These are phyloP conservation scores for Galaxea fascicularis DNA, from an alignment of 92 coral and sea anemone species.

Conservation along the genomic window DNA sequence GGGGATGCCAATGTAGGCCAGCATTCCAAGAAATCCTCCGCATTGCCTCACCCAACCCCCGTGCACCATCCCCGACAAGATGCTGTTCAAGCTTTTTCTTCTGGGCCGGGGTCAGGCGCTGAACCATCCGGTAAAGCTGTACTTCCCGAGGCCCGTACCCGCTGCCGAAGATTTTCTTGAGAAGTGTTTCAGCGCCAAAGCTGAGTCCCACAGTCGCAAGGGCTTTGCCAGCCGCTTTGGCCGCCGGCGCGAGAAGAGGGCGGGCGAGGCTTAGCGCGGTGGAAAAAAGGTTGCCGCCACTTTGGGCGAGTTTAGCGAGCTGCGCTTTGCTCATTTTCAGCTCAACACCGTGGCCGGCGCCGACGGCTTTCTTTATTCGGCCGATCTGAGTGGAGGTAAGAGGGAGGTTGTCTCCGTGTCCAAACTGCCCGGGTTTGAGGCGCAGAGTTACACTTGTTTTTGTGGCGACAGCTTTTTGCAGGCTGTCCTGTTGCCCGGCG, in stretches of 20 bases:
- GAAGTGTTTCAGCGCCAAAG: neutral
- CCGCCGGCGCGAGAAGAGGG: neutral
- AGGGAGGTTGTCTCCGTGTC: neutral
- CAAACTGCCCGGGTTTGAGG: neutral
- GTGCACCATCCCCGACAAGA: neutral
- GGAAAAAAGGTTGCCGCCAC: neutral
- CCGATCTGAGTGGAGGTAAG: neutral
- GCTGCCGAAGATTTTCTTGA: conserved; percentile 10
- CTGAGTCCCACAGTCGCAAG: neutral
- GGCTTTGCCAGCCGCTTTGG: neutral
- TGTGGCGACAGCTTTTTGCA: neutral
- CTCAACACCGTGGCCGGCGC: neutral
- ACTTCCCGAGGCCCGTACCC: neutral
- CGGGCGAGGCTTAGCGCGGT: neutral
- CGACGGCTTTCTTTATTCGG: neutral
- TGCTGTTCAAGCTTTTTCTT: neutral
- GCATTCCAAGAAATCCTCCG: too few relatives aligned
- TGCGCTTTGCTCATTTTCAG: neutral
- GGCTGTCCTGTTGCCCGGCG: neutral
- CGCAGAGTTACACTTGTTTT: neutral
- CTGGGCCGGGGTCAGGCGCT: neutral
- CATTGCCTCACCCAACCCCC: neutral
- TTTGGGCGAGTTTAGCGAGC: neutral
- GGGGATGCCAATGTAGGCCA: too few relatives aligned
- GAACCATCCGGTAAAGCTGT: neutral